Base-by-base conservation (phyloP, 2,888 invertebrate genomes). In the Neoaliturus tenellus region DNA sequence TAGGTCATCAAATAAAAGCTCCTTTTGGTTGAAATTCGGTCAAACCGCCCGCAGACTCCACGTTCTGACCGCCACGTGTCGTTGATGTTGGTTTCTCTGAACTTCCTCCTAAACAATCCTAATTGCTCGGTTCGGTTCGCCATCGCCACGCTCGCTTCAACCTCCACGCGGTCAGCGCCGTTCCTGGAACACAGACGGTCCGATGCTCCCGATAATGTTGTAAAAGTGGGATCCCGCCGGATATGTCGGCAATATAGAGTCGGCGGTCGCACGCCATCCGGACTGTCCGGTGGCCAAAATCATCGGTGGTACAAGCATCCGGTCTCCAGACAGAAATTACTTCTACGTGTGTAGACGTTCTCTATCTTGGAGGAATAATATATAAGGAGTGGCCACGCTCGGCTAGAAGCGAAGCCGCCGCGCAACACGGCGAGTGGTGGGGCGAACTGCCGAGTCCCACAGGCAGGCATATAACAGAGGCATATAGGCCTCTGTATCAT, bases 81-180 rank as follows among this genome's bases (percentile, higher is more conserved):
- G 10, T 20, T 1, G n/a, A 25, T 44, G 17, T 25, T 25, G 44
- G 17, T 17, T 75, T 75, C 75, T 31, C n/a, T 25, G 75, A 75
- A 75, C 12, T 48, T n/a, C n/a, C 20, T 20, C 28, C 75, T 44
- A 48, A 75, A 75, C 28, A 75, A 28, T 44, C 44, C 75, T 44
- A 75, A 75, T 44, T 75, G 48, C 75, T 25, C 6, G n/a, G 75
- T 75, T 48, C 28, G 48, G 75, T 75, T 75, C 35, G 44, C 62
- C 55, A 28, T n/a, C 31, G 62, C 71, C 28, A 31, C 71, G 39
- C 39, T 71, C 31, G 12, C 2, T 31, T 5, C 62, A 8, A 1
- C 71, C 35, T 20, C 28, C 28, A 6, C 28, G 28, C 14, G 62
- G 28, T n/a, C n/a, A n/a, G n/a, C n/a, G 2, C 31, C 62, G 28